A percentile compares a stretch with the other conserved stretches of the same genome.
Evolutionary conservation across 2,797 vertebrate species (phyloP).

Genomic region (Atherinosoma microstoma): DNA sequence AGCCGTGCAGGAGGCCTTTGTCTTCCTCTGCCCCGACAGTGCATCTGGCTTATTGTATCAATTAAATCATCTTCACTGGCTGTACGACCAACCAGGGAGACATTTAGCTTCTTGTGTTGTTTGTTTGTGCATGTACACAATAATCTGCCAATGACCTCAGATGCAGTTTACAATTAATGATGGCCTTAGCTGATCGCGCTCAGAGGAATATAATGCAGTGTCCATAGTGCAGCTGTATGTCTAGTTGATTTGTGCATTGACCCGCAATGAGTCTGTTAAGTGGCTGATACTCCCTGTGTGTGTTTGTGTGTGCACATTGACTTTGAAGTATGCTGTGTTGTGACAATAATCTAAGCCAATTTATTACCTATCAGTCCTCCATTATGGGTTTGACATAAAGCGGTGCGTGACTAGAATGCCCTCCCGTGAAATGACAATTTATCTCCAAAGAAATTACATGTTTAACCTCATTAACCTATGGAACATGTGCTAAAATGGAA

Average conservation of each 20-base stretch:
- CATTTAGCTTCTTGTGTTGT: conserved; percentile 48
- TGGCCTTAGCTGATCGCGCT: conserved; percentile 62
- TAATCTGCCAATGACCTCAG: conserved; percentile 49
- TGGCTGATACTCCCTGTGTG: conserved; percentile 64
- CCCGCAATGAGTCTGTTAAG: conserved; percentile 77
- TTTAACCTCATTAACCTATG: conserved; percentile 84
- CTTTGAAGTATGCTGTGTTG: conserved; percentile 80
- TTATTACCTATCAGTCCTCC: conserved; percentile 81
- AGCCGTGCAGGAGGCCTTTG: background rate
- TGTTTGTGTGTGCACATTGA: conserved; percentile 48
- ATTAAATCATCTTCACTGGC: conserved; percentile 63
- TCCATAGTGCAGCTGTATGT: conserved; percentile 70
- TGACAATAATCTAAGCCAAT: conserved; percentile 82
- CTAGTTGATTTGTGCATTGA: conserved; percentile 83
- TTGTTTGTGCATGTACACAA: conserved; percentile 48
- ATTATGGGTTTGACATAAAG: conserved; percentile 82
- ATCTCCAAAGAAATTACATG: conserved; percentile 69
- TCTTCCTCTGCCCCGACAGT: conserved; percentile 15
- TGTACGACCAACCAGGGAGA: conserved; percentile 57
- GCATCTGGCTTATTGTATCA: conserved; percentile 44
- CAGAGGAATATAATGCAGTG: conserved; percentile 56
- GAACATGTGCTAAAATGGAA: conserved; percentile 66
- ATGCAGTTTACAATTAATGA: conserved; percentile 69
- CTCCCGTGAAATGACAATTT: conserved; percentile 79
- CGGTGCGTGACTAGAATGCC: conserved; percentile 79